These are phyloP conservation scores for Sciurus carolinensis DNA, from an alignment of 2,797 vertebrate genomes.

Conservation along the genomic window DNA sequence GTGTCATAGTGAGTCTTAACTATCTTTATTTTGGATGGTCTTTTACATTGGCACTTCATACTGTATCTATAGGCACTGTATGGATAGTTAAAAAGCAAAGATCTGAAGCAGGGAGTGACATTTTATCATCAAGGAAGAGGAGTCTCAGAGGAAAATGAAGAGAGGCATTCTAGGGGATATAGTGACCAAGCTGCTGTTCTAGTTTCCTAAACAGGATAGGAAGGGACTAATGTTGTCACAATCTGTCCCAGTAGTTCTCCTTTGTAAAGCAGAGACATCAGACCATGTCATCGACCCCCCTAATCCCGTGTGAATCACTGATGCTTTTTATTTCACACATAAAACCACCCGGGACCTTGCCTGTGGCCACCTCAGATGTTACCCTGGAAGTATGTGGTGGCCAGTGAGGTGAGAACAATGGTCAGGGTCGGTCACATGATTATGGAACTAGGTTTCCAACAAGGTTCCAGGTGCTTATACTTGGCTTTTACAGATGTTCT, in stretches of 20 bases:
- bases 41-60: slow-evolving; percentile 28
- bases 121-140: not conserved
- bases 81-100: slow-evolving; percentile 14
- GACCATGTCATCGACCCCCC: not conserved
- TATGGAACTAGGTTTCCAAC: not conserved
- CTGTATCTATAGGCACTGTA: not conserved
- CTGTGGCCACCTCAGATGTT: slow-evolving; percentile 76
- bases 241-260: not conserved
- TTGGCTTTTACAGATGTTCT: slow-evolving; percentile 62
- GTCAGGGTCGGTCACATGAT: slow-evolving; percentile 70
- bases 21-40: slow-evolving; percentile 53
- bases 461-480: not conserved
- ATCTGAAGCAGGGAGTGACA: not conserved
- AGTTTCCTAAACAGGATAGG: not conserved
- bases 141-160: not conserved
- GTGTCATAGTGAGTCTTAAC: slow-evolving; percentile 11
- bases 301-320: slow-evolving; percentile 51
- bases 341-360: slow-evolving; percentile 77
- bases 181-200: not conserved
- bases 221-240: not conserved
- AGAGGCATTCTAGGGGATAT: not conserved
- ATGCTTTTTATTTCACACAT: slow-evolving; percentile 88
- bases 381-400: slow-evolving; percentile 51
- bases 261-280: slow-evolving; percentile 1
- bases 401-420: slow-evolving; percentile 69